Conservation (phyloP, 2,113 vertebrate genomes). For the Turnix velox region DNA sequence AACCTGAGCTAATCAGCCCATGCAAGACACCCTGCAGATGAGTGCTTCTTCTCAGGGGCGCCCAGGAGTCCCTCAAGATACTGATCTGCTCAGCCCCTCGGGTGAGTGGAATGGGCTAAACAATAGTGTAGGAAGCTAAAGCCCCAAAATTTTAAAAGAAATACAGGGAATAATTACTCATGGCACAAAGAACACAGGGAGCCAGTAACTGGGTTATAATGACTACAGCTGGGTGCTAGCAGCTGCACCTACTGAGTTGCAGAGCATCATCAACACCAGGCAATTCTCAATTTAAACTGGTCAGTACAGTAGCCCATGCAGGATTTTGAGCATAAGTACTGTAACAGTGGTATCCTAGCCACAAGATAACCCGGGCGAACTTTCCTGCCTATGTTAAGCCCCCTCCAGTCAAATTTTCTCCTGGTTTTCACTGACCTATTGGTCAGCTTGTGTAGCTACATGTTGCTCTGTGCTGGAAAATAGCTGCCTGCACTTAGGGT, state of each 20-base stretch:
- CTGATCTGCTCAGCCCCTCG: neutral
- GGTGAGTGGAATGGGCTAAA: neutral
- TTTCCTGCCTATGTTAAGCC: neutral
- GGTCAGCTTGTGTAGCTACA: neutral
- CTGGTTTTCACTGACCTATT: neutral
- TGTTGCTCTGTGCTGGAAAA: neutral
- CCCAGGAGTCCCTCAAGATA: neutral
- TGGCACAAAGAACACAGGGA: neutral
- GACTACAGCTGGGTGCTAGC: neutral
- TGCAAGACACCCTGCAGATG: fast-evolving
- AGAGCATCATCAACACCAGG: neutral
- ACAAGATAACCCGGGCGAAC: neutral
- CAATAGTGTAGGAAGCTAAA: neutral
- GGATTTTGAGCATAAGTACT: neutral
- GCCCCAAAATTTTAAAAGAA: neutral
- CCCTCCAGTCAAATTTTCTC: neutral
- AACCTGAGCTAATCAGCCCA: neutral
- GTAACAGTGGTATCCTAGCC: neutral
- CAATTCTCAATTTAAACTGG: neutral
- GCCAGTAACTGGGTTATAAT: too few relatives aligned
- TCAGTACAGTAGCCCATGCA: neutral
- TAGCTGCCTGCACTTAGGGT: neutral
- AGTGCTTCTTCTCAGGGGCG: neutral
- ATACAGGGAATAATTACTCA: neutral
- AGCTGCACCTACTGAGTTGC: neutral